phyloP scores from a whole-genome alignment of 2,888 invertebrate species.

The Parnassius glacialis region DNA sequence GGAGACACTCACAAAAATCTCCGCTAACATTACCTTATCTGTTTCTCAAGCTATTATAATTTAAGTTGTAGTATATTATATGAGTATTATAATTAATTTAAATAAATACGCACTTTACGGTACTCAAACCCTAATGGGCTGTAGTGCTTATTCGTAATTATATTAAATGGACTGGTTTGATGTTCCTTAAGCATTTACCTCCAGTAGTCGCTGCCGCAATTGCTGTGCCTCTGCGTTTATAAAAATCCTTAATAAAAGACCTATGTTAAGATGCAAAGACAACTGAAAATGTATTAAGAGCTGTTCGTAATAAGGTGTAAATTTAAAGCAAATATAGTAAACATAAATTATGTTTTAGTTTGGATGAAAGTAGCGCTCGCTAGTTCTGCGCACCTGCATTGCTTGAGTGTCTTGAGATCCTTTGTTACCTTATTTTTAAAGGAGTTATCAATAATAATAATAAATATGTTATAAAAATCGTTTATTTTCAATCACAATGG shows the following conservation, averaged over 20 bases:
- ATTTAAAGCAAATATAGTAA: constrained; percentile 10
- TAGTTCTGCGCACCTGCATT: constrained; percentile 55
- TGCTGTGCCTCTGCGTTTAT: constrained; percentile 48
- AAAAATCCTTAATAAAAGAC: constrained; percentile 37
- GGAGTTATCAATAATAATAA: too few relatives aligned
- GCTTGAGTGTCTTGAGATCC: constrained; percentile 48
- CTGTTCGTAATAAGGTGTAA: constrained; percentile 8
- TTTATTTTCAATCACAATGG: too few relatives aligned
- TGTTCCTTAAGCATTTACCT: constrained; percentile 56
- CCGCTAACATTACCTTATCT: too few relatives aligned
- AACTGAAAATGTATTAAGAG: constrained; percentile 14
- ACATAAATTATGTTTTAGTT: constrained; percentile 32
- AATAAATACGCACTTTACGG: constrained; percentile 10
- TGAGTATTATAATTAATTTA: constrained; percentile 16
- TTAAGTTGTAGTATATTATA: too few relatives aligned
- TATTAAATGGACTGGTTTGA: constrained; percentile 42
- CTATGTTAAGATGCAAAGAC: constrained; percentile 3
- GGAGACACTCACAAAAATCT: too few relatives aligned
- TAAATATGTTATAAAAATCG: too few relatives aligned
- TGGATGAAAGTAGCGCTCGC: constrained; percentile 33
- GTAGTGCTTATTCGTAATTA: constrained; percentile 18
- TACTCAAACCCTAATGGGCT: constrained; percentile 12
- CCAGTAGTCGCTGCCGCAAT: constrained; percentile 54
- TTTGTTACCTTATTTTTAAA: too few relatives aligned
- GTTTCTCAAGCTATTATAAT: too few relatives aligned